A percentile compares a stretch with the other conserved stretches of the same genome.
Evolutionary conservation across 2,797 vertebrate species (phyloP).

Genomic region (Sebastes iracundus): DNA sequence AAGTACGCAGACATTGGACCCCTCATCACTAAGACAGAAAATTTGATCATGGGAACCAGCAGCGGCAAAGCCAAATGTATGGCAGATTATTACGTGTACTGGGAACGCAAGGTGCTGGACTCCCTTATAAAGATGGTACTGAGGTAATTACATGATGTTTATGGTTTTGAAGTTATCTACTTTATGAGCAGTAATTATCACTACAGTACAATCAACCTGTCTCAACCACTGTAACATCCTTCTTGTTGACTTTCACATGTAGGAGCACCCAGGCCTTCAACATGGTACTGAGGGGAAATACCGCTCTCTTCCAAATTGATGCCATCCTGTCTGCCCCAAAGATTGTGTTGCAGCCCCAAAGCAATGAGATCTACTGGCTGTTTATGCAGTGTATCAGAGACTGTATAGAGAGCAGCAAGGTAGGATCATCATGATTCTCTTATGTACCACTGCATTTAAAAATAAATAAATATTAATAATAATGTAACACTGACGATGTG

Average conservation of each 20-base stretch:
- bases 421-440: slow-evolving; percentile 53
- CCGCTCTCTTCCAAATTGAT: slow-evolving; percentile 88
- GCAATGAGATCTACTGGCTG: slow-evolving; percentile 86
- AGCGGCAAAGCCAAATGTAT: slow-evolving; percentile 87
- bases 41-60: slow-evolving; percentile 85
- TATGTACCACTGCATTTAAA: not conserved
- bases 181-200: not conserved
- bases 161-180: not conserved
- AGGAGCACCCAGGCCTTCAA: slow-evolving; percentile 92
- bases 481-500: not conserved
- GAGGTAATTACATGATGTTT: slow-evolving; percentile 80
- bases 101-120: slow-evolving; percentile 89
- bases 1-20: slow-evolving; percentile 88
- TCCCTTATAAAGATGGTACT: slow-evolving; percentile 87
- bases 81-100: slow-evolving; percentile 87
- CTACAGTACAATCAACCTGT: not conserved
- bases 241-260: slow-evolving; percentile 20
- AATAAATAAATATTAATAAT: not conserved
- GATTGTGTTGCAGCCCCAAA: slow-evolving; percentile 88
- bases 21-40: slow-evolving; percentile 89
- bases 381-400: slow-evolving; percentile 84
- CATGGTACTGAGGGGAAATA: slow-evolving; percentile 75
- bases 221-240: not conserved
- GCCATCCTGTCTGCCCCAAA: slow-evolving; percentile 87
- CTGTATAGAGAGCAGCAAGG: slow-evolving; percentile 91